Conservation (phyloP, 2,888 invertebrate genomes). For the Epistrophe eligans region DNA sequence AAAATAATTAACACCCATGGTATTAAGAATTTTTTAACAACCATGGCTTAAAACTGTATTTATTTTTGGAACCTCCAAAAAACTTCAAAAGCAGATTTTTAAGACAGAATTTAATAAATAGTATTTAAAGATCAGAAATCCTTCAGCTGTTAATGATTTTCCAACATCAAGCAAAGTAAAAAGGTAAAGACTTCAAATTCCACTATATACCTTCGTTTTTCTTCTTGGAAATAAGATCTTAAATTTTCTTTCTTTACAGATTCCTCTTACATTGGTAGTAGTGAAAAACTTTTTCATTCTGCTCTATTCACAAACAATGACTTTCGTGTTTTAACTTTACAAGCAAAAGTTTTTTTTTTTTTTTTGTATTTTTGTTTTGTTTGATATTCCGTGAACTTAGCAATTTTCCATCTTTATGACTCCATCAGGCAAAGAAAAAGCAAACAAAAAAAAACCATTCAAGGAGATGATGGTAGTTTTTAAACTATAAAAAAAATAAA, state of each 20-base stretch:
- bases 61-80: no score
- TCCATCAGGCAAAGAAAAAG: background rate
- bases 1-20: no score
- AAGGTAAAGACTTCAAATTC: background rate
- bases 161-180: background rate
- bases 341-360: slow-evolving; percentile 1
- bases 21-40: no score
- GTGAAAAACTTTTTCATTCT: slow-evolving; percentile 25
- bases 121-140: background rate
- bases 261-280: background rate
- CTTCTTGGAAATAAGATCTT: background rate
- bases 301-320: slow-evolving; percentile 17
- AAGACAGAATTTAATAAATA: background rate
- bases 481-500: background rate
- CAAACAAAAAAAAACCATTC: slow-evolving; percentile 1
- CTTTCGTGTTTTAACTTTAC: slow-evolving; percentile 28
- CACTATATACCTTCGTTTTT: background rate
- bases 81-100: background rate
- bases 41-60: no score
- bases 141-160: background rate
- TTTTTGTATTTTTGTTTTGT: background rate
- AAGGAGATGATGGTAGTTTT: slow-evolving; percentile 35
- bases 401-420: slow-evolving; percentile 43
- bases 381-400: slow-evolving; percentile 26
- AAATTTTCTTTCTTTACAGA: background rate